phyloP scores from a whole-genome alignment of 2,797 vertebrate species.

The Intellagama lesueurii region DNA sequence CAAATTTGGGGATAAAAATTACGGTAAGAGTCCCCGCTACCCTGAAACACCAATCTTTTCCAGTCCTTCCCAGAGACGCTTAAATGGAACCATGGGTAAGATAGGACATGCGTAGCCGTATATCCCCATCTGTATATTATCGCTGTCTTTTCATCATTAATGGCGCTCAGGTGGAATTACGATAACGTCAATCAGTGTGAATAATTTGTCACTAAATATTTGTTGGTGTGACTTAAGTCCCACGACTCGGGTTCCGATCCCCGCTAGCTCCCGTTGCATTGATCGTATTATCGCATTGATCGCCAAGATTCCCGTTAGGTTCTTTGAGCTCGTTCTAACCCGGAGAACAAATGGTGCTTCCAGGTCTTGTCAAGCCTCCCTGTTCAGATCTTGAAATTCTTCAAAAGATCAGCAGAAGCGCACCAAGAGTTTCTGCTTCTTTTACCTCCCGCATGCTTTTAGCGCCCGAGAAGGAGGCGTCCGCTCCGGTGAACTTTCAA shows the following conservation, averaged over 20 bases:
- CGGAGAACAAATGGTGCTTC: too few species aligned
- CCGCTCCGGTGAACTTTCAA: neutral
- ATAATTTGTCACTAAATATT: constrained; percentile 11
- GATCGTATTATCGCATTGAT: too few species aligned
- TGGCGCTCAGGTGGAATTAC: constrained; percentile 66
- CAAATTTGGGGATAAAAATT: too few species aligned
- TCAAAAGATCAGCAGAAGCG: neutral
- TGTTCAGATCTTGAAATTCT: neutral
- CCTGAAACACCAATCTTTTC: constrained; percentile 15
- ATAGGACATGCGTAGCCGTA: neutral
- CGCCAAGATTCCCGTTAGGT: too few species aligned
- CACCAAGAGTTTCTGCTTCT: neutral
- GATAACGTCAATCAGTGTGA: constrained; percentile 64
- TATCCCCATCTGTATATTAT: neutral
- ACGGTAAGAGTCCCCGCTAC: rapidly evolving
- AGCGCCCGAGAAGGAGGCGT: neutral
- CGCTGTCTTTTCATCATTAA: constrained; percentile 65
- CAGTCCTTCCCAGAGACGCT: constrained; percentile 60
- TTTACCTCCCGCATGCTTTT: too few species aligned
- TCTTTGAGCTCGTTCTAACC: too few species aligned
- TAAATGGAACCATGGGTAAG: constrained; percentile 54
- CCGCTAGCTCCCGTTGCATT: too few species aligned
- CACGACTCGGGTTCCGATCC: too few species aligned
- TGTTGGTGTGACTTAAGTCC: too few species aligned
- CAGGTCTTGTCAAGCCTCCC: too few species aligned